Conservation (phyloP, 2,797 vertebrate species). For the Takifugu ocellatus region DNA sequence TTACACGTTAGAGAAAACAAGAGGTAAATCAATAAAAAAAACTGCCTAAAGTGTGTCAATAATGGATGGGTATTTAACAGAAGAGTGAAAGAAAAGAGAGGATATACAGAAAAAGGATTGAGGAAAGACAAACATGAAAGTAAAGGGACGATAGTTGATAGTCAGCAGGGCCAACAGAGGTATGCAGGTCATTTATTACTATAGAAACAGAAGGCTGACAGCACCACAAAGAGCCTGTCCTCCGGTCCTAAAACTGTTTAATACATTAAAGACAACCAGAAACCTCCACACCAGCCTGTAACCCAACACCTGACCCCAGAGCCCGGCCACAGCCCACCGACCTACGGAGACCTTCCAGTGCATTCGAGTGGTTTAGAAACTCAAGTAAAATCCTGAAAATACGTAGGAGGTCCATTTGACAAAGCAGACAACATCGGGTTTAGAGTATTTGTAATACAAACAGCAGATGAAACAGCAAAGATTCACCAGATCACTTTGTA, state of each 20-base stretch:
- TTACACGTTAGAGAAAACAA: slow-evolving; percentile 8
- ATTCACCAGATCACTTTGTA: too few relatives aligned
- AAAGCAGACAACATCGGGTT: neutral
- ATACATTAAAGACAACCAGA: slow-evolving; percentile 56
- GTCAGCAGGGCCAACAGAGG: slow-evolving; percentile 42
- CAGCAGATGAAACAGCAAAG: too few relatives aligned
- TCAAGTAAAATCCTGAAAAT: neutral
- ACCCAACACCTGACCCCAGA: slow-evolving; percentile 48
- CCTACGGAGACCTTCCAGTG: neutral
- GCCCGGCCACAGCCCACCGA: slow-evolving; percentile 15
- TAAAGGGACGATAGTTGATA: slow-evolving; percentile 50
- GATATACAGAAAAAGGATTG: slow-evolving; percentile 6
- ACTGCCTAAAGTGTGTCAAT: slow-evolving; percentile 4
- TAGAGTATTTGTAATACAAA: neutral
- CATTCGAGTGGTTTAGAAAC: slow-evolving; percentile 3
- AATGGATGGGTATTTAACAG: slow-evolving; percentile 23
- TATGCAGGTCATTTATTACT: slow-evolving; percentile 57
- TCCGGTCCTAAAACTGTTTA: slow-evolving; percentile 53
- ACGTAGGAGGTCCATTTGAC: neutral
- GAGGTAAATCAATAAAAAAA: neutral
- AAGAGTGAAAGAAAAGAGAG: slow-evolving; percentile 1
- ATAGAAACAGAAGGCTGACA: slow-evolving; percentile 60
- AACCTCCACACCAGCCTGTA: slow-evolving; percentile 45
- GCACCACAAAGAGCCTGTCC: slow-evolving; percentile 63
- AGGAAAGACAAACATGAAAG: slow-evolving; percentile 19